phyloP scores from a whole-genome alignment of 1,140 invertebrate genomes.

The Diabrotica undecimpunctata region DNA sequence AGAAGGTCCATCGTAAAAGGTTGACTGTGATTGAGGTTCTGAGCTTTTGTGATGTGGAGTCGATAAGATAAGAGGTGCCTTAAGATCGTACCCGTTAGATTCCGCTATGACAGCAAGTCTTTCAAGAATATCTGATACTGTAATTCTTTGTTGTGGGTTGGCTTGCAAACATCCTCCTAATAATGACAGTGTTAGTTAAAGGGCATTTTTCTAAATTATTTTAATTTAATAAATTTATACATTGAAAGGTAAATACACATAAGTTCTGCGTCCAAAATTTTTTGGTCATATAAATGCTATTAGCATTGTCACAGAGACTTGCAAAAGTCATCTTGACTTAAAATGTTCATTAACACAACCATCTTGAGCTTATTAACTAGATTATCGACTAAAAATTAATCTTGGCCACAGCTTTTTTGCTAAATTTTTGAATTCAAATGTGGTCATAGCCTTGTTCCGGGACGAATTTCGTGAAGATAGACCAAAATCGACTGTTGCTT shows the following conservation, averaged over 20 bases:
- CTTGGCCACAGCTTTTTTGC: too few species aligned
- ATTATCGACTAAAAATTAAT: too few species aligned
- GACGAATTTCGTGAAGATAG: too few species aligned
- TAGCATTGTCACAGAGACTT: too few species aligned
- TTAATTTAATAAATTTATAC: neutral
- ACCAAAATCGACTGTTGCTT: too few species aligned
- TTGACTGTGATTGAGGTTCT: conserved; percentile 1
- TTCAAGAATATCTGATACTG: conserved; percentile 76
- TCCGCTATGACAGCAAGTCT: conserved; percentile 82
- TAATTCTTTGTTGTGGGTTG: conserved; percentile 74
- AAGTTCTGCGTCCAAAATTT: neutral
- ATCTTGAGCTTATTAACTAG: too few species aligned
- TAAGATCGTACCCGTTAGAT: conserved; percentile 73
- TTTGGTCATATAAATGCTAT: too few species aligned
- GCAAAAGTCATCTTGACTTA: too few species aligned
- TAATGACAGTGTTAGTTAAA: conserved; percentile 5
- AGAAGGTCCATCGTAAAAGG: conserved; percentile 11
- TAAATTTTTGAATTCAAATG: too few species aligned
- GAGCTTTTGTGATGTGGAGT: conserved; percentile 2
- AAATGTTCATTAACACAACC: too few species aligned
- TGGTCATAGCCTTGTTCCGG: too few species aligned
- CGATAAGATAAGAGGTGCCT: conserved; percentile 58
- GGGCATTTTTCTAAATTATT: too few species aligned
- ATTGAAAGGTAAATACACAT: neutral
- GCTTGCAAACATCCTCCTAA: conserved; percentile 76